Conservation (phyloP, 2,888 invertebrate genomes). For the Drosophila siamana region DNA sequence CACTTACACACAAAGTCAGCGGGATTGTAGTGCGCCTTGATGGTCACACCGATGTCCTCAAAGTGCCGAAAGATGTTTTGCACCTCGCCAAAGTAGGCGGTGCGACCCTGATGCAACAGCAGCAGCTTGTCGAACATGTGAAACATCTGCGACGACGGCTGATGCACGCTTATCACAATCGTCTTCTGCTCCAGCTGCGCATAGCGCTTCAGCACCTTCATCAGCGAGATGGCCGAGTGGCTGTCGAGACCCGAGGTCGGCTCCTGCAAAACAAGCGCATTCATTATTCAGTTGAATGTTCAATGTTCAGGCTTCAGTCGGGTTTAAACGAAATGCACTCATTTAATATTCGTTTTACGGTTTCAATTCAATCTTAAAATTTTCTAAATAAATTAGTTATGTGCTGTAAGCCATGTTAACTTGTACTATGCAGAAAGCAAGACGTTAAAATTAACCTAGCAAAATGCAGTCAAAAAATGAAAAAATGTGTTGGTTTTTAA, state of each 20-base stretch:
- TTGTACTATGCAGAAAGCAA: too few relatives aligned
- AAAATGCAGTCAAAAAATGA: too few relatives aligned
- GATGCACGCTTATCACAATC: constrained; percentile 92
- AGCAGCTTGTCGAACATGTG: constrained; percentile 92
- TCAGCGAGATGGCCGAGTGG: constrained; percentile 91
- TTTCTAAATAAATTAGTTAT: too few relatives aligned
- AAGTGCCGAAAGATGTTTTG: constrained; percentile 91
- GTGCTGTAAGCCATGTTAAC: too few relatives aligned
- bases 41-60: constrained; percentile 89
- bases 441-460: too few relatives aligned
- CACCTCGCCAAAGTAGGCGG: constrained; percentile 91
- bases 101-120: constrained; percentile 89
- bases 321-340: too few relatives aligned
- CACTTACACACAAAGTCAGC: constrained; percentile 93
- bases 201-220: constrained; percentile 90
- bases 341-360: too few relatives aligned
- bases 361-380: too few relatives aligned
- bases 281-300: too few relatives aligned
- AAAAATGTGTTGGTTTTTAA: too few relatives aligned
- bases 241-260: constrained; percentile 94
- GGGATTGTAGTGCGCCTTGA: constrained; percentile 92
- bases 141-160: constrained; percentile 94
- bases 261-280: constrained; percentile 86
- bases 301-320: too few relatives aligned
- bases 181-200: constrained; percentile 92